phyloP scores from a whole-genome alignment of 2,888 invertebrate species.

The Autographa pulchrina region DNA sequence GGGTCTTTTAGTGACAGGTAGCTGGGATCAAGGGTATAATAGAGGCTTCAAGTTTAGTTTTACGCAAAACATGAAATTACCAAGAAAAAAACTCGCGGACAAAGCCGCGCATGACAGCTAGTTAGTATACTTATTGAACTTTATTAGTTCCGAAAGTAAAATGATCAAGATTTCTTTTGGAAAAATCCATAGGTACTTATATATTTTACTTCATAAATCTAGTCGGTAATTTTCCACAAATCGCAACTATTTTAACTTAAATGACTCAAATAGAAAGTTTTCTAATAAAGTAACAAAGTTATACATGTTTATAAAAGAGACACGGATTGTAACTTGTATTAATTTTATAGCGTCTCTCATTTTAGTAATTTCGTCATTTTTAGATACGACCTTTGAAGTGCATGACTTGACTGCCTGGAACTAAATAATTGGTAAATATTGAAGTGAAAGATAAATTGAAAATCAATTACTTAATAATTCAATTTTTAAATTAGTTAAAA shows the following conservation, averaged over 20 bases:
- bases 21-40: too few species aligned
- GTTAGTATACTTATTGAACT: too few species aligned
- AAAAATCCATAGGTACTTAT: neutral
- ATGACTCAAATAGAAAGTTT: slow-evolving; percentile 4
- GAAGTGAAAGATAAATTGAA: neutral
- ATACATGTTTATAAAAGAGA: neutral
- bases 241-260: neutral
- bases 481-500: neutral
- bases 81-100: too few species aligned
- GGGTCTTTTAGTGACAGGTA: too few species aligned
- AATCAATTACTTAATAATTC: neutral
- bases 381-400: neutral
- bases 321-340: neutral
- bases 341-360: neutral
- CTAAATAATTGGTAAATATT: neutral
- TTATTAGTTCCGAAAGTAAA: too few species aligned
- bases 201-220: too few species aligned
- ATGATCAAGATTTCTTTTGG: neutral
- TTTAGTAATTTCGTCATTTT: neutral
- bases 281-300: neutral
- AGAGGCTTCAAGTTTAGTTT: too few species aligned
- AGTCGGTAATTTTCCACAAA: too few species aligned
- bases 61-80: too few species aligned
- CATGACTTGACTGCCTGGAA: neutral
- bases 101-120: too few species aligned